Evolutionary conservation across 2,888 invertebrate genomes (phyloP), one percentile per base, ranked within the genome.

Genomic region (Xylophagus ater): DNA sequence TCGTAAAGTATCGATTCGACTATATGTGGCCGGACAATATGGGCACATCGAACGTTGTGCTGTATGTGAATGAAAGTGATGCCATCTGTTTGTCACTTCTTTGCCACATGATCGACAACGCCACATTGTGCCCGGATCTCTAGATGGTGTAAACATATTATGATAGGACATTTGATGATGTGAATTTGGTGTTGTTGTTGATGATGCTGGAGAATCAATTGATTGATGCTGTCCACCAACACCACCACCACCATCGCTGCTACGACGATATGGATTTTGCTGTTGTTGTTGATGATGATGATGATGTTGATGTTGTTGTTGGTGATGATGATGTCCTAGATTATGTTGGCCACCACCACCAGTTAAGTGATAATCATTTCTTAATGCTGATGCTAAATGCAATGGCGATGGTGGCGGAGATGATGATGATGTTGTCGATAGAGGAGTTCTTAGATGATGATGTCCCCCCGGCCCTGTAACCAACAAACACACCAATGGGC

Each of bases 81-180:
- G 85, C 85, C 85, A 86, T 67, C 84, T 74, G 69, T 85, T 86
- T 63, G 84, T 81, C 49, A 84, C 84, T 70, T 84, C 80, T 70
- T 85, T 86, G 64, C 81, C 81, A 69, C 85, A 85, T 24, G 79
- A 76, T 60, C 79, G 78, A 68, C 85, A 85, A 59, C 77, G 77
- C 82, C 84, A 85, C 59, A 81, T 72, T 49, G 81, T 74, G 37
- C 80, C 74, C 53, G 77, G 80, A 59, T 75, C 76, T 46, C 76
- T 71, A 43, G 78, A 72, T 53, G 78, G 78, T 55, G 76, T 78
- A 67, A 85, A 85, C 83, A 84, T 83, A 69, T 81, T 81, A 69
- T 83, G 81, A 73, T 85, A 85, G 52, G 81, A 76, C 67, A 79
- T 75, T 53, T 64, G 62, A 53, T 64, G 65, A 51, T 65, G 64